Base-by-base conservation (phyloP, 1,140 invertebrate species). In the Camponotus floridanus region DNA sequence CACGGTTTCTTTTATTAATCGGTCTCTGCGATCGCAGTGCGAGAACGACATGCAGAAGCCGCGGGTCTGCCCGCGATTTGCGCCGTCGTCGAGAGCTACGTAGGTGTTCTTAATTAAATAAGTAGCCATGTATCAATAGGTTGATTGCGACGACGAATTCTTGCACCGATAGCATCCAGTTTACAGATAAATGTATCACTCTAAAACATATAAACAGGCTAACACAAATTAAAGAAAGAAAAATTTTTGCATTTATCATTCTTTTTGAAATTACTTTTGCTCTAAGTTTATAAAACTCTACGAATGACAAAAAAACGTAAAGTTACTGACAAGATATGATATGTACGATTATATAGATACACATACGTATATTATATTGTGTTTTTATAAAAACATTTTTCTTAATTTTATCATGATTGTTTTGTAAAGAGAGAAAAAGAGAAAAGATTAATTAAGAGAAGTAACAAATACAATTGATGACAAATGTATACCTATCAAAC, bases 91-190 rank as follows among this genome's bases (percentile, higher is more conserved):
- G 45, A 42, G 9, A 55, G 45, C 15, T 15, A 39, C 73, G 81
- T 78, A 61, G 73, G 61, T 42, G 73, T 61, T 42, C 11, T 55
- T 78, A 78, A 85, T 85, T 42, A 33, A 67, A 39, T 45, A 57
- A 78, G 42, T 33, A 55, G 33, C 13, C n/a, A 33, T 39, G 59
- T 15, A 42, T 76, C 13, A 85, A 51, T 68, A n/a, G 4, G 5
- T 2, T 1, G 18, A 26, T 59, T 59, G 7, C n/a, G 26, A 26
- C 18, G 51, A 59, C 9, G 15, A 61, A 61, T 21, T 81, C 26
- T 81, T 71, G 36, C n/a, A 33, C 2, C 7, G 39, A 18, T 57
- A 36, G 36, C 15, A 31, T 59, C 51, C 33, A 21, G 55, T 64
- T 1, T 64, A 31, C 15, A 45, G 5, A 76, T 42, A 36, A 31